phyloP scores from a whole-genome alignment of 53 echinoderm and acorn worm genomes.

The Stichopus horrens region DNA sequence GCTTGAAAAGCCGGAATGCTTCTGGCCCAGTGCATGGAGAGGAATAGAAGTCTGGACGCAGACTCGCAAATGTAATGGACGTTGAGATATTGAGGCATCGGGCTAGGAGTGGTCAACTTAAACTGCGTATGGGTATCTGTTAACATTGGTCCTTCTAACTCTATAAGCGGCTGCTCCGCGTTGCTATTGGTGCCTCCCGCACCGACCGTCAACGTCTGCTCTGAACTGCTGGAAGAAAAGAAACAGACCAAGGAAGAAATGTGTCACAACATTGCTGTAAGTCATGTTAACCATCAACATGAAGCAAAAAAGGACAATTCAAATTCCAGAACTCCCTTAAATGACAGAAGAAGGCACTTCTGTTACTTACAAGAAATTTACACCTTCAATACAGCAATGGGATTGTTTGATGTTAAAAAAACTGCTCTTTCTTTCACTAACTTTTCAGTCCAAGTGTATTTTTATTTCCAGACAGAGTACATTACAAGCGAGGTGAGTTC shows the following conservation, averaged over 20 bases:
- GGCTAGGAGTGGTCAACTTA: conserved; percentile 96
- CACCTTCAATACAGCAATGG: too few relatives aligned
- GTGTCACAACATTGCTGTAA: too few relatives aligned
- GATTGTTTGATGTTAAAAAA: too few relatives aligned
- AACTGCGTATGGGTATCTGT: conserved; percentile 94
- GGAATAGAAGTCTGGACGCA: conserved; percentile 86
- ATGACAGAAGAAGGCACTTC: too few relatives aligned
- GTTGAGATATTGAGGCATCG: conserved; percentile 99
- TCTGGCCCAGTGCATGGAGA: conserved; percentile 99
- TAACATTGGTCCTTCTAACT: conserved; percentile 89
- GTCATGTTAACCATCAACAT: too few relatives aligned
- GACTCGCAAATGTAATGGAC: conserved; percentile 99
- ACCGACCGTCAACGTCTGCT: conserved; percentile 26
- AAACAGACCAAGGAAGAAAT: not conserved
- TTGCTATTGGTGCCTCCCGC: not conserved
- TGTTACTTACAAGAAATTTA: too few relatives aligned
- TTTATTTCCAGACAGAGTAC: not conserved
- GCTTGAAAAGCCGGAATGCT: conserved; percentile 96
- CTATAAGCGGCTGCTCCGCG: conserved; percentile 57
- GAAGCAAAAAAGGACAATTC: too few relatives aligned
- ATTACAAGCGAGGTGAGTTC: not conserved
- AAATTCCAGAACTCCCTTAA: too few relatives aligned
- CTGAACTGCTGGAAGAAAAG: not conserved
- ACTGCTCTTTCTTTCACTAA: not conserved
- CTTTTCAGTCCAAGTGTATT: not conserved